Evolutionary conservation across 2,113 vertebrate species (phyloP), one percentile per base, ranked within the genome.

Genomic region (Eubucco bourcierii): DNA sequence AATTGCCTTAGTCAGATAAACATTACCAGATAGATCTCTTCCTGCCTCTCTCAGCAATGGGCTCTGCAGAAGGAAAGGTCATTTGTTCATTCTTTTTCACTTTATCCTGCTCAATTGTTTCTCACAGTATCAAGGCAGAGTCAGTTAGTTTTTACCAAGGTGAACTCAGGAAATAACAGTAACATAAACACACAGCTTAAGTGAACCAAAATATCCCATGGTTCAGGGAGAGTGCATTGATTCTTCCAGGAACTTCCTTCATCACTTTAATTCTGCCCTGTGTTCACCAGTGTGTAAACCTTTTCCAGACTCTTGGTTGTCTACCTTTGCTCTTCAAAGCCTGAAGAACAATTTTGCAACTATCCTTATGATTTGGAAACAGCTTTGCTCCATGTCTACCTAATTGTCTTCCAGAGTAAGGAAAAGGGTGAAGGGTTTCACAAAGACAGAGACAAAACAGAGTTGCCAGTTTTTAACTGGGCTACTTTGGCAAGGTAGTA

Each of bases 1-100:
- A 96, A 97, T 95, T 95, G 91, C 95, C 86, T 95, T 93, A 82
- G 93, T 94, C 87, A 93, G 93, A 95, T 84, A 95, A 95, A 95
- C 95, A 95, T 93, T 93, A 81, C 90, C 90, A 91, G 92, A 94
- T 24, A 94, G 94, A 95, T 96, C 70, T 95, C 92, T 96, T 82
- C 85, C 80, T 82, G 86, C 80, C 90, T 95, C 53, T 81, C 86
- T 93, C 93, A 90, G 88, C 91, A 90, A 84, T 50, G 74, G 90
- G 52, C 86, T 92, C 81, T 91, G 92, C 55, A 83, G 79, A 94
- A 74, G 64, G 61, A 95, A 95, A 95, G 95, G 90, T 94, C 92
- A 79, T 78, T 34, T 89, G 86, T 24, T 96, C 88, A 82, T 90
- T 92, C 63, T 84, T 53, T 93, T 94, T 93, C 82, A 52, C 80